Percentiles rank a stretch among this genome's conserved stretches.
Evolutionary conservation across 2,113 vertebrate species (phyloP).

Genomic region (Gymnocephalus cernua): DNA sequence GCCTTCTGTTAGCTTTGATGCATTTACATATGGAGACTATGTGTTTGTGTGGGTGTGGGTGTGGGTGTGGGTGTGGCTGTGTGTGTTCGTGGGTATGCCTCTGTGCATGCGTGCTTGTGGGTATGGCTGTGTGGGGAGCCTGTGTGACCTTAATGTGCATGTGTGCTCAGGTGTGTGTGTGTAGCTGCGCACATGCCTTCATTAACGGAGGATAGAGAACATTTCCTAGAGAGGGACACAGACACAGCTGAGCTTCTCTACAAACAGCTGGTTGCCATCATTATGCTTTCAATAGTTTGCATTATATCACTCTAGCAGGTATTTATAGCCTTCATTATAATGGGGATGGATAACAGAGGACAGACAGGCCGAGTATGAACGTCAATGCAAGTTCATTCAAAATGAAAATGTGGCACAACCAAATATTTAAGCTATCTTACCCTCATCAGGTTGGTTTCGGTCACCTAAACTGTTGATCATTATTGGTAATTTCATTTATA

Average conservation of each 20-base stretch:
- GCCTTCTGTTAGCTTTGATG: conserved; percentile 15
- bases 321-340: not conserved
- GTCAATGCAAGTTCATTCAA: too few species aligned
- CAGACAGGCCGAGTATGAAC: too few species aligned
- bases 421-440: not conserved
- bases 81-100: not conserved
- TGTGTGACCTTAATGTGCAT: conserved; percentile 3
- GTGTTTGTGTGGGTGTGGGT: not conserved
- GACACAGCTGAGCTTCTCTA: conserved; percentile 11
- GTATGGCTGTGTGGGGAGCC: not conserved
- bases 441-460: not conserved
- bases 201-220: conserved; percentile 21
- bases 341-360: too few species aligned
- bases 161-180: not conserved
- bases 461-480: too few species aligned
- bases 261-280: conserved; percentile 18
- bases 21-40: conserved; percentile 12
- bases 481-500: too few species aligned
- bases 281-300: conserved; percentile 8
- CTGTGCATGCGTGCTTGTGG: too few species aligned
- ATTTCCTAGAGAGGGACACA: conserved; percentile 13
- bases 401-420: not conserved
- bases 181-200: not conserved
- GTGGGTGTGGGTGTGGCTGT: not conserved
- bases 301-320: not conserved